Base-by-base conservation (phyloP, 1,140 invertebrate genomes). In the Calycopis cecrops region DNA sequence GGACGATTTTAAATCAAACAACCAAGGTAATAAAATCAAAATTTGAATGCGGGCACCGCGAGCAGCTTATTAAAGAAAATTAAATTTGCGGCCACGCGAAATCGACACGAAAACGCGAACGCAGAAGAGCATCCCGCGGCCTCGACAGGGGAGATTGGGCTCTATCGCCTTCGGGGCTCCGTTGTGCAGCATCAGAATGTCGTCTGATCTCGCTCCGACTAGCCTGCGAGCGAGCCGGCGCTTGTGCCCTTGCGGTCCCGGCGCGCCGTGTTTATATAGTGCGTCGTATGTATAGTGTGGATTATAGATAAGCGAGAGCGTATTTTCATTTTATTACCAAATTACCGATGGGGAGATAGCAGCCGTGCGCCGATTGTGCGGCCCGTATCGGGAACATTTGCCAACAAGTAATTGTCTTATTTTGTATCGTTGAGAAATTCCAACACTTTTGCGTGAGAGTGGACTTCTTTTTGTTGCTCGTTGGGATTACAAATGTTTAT, bases 271-370 rank as follows among this genome's bases (percentile, higher is more conserved):
- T 86, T 81, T 85, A 85, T 86, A 84, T 78, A 81, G 80, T 68
- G 56, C 57, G 65, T 69, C 71, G 75, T 85, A 73, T 78, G 73
- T 82, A 83, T 81, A 83, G 73, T 73, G 79, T 72, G 79, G 82
- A 87, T 85, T 75, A 73, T 78, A 79, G 84, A 87, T 87, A 87
- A 87, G 79, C 57, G 73, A 59, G 79, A 84, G 66, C 71, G 80
- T 84, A 84, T 87, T 85, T 86, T 85, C 84, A 81, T 84, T 87
- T 87, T 87, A 87, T 87, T 87, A 85, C 82, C 82, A 85, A 87
- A 87, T 87, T 87, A 84, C 84, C 84, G 84, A 87, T 87, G 76
- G 73, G n/a, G 57, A 78, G 84, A 87, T 87, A 77, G 74, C 57
- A 35, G 59, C 62, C 58, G 66, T 58, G 65, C 60, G 67, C 40